phyloP scores from a whole-genome alignment of 2,113 vertebrate genomes.

The Protobothrops mucrosquamatus region DNA sequence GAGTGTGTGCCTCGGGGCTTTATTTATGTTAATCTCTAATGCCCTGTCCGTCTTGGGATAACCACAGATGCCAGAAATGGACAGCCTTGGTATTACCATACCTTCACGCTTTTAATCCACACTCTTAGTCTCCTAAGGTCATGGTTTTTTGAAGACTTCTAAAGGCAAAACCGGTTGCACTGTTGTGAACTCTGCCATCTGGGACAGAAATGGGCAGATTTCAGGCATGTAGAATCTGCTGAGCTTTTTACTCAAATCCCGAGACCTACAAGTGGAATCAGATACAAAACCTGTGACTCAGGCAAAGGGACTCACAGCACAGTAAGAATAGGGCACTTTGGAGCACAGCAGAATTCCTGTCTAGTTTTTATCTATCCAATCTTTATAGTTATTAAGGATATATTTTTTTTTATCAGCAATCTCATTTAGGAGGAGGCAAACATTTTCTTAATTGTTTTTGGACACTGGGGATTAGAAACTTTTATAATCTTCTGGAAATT shows the following conservation, averaged over 20 bases:
- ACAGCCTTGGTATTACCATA: background rate
- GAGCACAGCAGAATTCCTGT: background rate
- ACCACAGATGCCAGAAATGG: background rate
- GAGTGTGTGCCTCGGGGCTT: background rate
- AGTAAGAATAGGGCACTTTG: background rate
- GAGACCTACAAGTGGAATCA: background rate
- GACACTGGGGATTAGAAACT: background rate
- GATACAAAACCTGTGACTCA: background rate
- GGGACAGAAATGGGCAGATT: background rate
- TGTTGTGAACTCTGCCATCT: background rate
- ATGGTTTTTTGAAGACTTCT: background rate
- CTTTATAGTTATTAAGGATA: background rate
- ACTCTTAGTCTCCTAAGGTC: background rate
- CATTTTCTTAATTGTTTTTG: background rate
- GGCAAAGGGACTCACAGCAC: background rate
- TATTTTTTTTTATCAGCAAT: background rate
- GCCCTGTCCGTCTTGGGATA: background rate
- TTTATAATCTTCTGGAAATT: background rate
- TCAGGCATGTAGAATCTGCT: background rate
- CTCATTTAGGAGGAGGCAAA: background rate
- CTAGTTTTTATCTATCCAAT: background rate
- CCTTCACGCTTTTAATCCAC: background rate
- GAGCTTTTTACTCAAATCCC: background rate
- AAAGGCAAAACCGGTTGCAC: background rate
- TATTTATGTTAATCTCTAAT: background rate